These are phyloP conservation scores for Lithophane leautieri DNA, from an alignment of 2,888 invertebrate species.

Conservation along the genomic window DNA sequence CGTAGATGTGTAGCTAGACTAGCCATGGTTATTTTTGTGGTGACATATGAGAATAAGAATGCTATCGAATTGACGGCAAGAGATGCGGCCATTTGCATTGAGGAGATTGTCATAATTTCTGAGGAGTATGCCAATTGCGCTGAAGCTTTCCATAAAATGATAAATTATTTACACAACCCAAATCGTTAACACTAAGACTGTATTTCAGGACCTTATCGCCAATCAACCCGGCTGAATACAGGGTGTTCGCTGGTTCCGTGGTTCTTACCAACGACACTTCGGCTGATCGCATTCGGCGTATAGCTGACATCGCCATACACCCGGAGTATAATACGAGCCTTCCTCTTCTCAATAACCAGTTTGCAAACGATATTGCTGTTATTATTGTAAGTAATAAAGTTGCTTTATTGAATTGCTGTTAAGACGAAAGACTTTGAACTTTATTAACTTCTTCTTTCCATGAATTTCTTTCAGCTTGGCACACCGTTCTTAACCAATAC, in stretches of 20 bases:
- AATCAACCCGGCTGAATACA: constrained; percentile 52
- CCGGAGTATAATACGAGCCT: constrained; percentile 37
- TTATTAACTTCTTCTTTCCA: not conserved
- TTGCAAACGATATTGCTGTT: constrained; percentile 39
- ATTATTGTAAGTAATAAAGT: constrained; percentile 29
- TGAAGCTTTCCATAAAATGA: not conserved
- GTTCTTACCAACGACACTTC: constrained; percentile 57
- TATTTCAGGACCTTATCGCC: constrained; percentile 39
- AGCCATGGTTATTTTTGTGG: not conserved
- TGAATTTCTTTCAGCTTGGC: constrained; percentile 3
- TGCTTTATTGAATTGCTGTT: not conserved
- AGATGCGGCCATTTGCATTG: not conserved
- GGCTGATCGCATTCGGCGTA: constrained; percentile 60
- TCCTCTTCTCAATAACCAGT: not conserved
- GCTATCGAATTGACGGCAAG: not conserved
- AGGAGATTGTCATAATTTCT: not conserved
- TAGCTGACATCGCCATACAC: constrained; percentile 66
- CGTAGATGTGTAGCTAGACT: not conserved
- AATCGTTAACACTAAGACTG: not conserved
- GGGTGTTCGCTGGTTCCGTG: constrained; percentile 68
- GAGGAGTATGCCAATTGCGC: not conserved
- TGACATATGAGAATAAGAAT: not conserved
- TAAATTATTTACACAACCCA: not conserved
- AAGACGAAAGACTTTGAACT: not conserved
- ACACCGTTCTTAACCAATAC: constrained; percentile 4